These are phyloP conservation scores for Drosophila limbata DNA, from an alignment of 2,888 invertebrate species.

Conservation along the genomic window DNA sequence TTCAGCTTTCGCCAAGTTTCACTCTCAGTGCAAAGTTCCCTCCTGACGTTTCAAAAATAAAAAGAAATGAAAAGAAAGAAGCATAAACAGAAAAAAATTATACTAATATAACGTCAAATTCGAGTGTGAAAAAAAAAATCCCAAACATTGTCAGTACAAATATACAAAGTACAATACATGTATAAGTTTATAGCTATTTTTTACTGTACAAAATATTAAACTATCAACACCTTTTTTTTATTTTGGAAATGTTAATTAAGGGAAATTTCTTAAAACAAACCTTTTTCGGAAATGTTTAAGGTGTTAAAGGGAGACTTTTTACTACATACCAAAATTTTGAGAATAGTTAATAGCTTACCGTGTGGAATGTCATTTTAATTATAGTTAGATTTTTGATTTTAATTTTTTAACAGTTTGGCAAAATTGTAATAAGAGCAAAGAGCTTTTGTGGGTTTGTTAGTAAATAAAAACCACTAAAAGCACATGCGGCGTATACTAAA, in stretches of 20 bases:
- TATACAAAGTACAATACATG: background rate
- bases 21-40: constrained; percentile 41
- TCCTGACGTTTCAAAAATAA: background rate
- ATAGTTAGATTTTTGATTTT: background rate
- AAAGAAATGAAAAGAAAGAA: background rate
- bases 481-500: constrained; percentile 3
- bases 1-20: constrained; percentile 19
- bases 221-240: too few species aligned
- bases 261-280: too few species aligned
- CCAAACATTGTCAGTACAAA: background rate
- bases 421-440: too few species aligned
- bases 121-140: background rate
- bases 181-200: background rate
- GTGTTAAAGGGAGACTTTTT: too few species aligned
- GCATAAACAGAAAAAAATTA: background rate
- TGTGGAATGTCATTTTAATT: too few species aligned
- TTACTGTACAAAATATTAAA: too few species aligned
- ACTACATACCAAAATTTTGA: background rate
- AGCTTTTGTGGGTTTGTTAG: background rate
- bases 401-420: background rate
- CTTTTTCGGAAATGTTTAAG: too few species aligned
- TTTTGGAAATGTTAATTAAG: too few species aligned
- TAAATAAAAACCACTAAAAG: background rate
- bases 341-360: background rate
- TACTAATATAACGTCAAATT: background rate